Evolutionary conservation across 2,888 invertebrate genomes (phyloP).

Genomic region (Fragum fragum): DNA sequence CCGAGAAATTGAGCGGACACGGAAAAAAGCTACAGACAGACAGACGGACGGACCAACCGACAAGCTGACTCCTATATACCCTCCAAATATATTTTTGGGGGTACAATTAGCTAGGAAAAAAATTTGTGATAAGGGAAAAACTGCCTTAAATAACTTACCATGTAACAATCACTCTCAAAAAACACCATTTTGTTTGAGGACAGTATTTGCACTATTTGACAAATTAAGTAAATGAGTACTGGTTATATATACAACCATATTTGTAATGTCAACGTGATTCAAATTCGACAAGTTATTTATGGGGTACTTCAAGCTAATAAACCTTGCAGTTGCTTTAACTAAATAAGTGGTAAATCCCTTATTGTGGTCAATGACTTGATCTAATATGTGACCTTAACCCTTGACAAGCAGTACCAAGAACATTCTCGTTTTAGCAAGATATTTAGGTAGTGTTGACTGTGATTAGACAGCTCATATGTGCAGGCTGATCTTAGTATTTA

Average conservation of each 20-base stretch:
- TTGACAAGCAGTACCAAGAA: too few species aligned
- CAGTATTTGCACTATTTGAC: background rate
- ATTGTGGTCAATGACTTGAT: background rate
- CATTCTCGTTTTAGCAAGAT: too few species aligned
- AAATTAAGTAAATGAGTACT: background rate
- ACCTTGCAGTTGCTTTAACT: background rate
- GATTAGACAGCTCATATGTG: too few species aligned
- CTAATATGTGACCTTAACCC: background rate
- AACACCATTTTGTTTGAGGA: background rate
- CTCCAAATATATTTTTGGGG: too few species aligned
- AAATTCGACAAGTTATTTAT: background rate
- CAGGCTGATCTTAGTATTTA: too few species aligned
- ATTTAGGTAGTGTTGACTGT: too few species aligned
- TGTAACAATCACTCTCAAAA: background rate
- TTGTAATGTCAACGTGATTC: background rate
- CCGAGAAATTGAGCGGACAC: too few species aligned
- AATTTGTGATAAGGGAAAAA: too few species aligned
- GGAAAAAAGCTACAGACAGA: too few species aligned
- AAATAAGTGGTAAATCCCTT: background rate
- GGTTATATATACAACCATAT: background rate
- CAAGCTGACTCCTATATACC: too few species aligned
- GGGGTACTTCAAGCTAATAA: background rate
- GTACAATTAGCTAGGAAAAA: too few species aligned
- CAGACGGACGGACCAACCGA: too few species aligned
- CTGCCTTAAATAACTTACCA: conserved; percentile 6